Conservation (phyloP, 92 coral and sea anemone genomes). For the Phenganax stokvisi region DNA sequence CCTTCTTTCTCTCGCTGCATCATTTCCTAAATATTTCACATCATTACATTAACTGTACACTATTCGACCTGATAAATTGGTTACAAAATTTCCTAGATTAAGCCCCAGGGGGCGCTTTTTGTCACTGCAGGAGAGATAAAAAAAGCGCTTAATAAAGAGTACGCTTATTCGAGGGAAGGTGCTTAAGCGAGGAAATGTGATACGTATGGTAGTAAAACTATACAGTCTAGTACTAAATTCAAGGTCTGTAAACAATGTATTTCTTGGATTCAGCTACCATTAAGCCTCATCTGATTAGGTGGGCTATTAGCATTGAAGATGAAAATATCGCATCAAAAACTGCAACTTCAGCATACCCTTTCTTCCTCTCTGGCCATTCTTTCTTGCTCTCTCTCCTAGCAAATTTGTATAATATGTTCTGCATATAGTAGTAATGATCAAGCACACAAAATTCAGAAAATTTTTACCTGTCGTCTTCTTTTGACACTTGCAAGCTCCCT, state of each 20-base stretch:
- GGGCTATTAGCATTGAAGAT: not conserved
- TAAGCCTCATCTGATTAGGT: not conserved
- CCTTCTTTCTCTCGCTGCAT: slow-evolving; percentile 95
- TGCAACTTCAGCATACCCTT: slow-evolving; percentile 52
- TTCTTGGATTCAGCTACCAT: not conserved
- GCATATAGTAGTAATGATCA: not conserved
- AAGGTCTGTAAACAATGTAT: too few relatives aligned
- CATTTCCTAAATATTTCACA: slow-evolving; percentile 54
- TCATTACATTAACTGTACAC: not conserved
- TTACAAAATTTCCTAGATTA: not conserved
- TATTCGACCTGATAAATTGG: not conserved
- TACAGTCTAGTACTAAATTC: too few relatives aligned
- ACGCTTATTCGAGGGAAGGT: too few relatives aligned
- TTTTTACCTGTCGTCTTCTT: slow-evolving; percentile 57
- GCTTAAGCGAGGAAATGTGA: too few relatives aligned
- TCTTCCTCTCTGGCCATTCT: slow-evolving; percentile 83
- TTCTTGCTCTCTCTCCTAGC: slow-evolving; percentile 88
- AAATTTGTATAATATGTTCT: not conserved
- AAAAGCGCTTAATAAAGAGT: too few relatives aligned
- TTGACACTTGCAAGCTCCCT: slow-evolving; percentile 86
- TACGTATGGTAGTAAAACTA: too few relatives aligned
- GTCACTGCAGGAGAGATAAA: too few relatives aligned
- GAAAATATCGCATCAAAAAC: too few relatives aligned
- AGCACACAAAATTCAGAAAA: not conserved
- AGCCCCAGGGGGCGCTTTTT: too few relatives aligned